Evolutionary conservation across 2,797 vertebrate species (phyloP), one percentile per base, ranked within the genome.

Genomic region (Danio jaintianensis): DNA sequence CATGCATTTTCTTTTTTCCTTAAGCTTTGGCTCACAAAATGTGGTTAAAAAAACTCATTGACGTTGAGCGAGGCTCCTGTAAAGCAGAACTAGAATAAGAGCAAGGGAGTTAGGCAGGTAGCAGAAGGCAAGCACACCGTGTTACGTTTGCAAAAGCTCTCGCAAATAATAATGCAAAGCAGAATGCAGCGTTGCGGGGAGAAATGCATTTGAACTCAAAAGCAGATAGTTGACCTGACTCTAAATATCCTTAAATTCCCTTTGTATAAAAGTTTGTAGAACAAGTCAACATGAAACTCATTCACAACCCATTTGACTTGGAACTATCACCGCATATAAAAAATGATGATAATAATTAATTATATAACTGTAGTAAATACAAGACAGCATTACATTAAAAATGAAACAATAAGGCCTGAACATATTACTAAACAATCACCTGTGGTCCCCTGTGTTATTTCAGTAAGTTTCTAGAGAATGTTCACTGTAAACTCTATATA

Each of bases 131-230:
- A 91, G 92, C 90, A 91, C 85, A 87, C 89, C 91, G 89, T 88
- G 83, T 89, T 90, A 86, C 75, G 86, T 48, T 45, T 83, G 81
- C 87, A 88, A 90, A 87, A 87, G 62, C 75, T 58, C 86, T 88
- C 83, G 87, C 90, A 89, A 89, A 89, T 87, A 85, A 89, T 91
- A 87, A 83, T 82, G 78, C 83, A 88, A 87, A 90, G 85, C 89
- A 85, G 85, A 70, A 86, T 79, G 88, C 68, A 89, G 86, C 81
- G 82, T 88, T 91, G 87, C 63, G 58, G 86, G 62, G 86, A 69
- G 52, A 85, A 83, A 29, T 53, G 87, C 84, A 87, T 87, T 89
- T 91, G 87, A 92, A 93, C 93, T 92, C 91, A 94, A 92, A 94
- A 94, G 93, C 91, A 92, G 93, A 92, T 82, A 85, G 50, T 53